A percentile compares a stretch with the other conserved stretches of the same genome.
Evolutionary conservation across 2,888 invertebrate species (phyloP).

Genomic region (Rhamnusium bicolor): DNA sequence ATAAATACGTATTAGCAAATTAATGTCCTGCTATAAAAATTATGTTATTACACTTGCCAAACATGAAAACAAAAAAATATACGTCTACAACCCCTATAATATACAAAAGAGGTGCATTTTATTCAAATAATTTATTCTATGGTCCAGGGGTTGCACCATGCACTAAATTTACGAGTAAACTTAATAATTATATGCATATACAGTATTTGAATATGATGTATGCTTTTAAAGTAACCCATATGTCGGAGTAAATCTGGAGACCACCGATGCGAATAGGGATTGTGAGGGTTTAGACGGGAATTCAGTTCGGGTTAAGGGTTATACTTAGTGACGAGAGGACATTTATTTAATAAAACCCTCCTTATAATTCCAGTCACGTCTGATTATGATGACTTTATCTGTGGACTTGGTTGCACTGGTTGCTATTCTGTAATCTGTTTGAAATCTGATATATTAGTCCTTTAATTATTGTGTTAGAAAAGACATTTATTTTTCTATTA

Average conservation of each 20-base stretch:
- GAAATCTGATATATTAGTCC: slow-evolving; percentile 13
- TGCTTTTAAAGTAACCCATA: slow-evolving; percentile 66
- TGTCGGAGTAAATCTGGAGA: slow-evolving; percentile 60
- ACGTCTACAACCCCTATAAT: slow-evolving; percentile 20
- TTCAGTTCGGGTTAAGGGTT: slow-evolving; percentile 34
- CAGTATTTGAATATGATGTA: slow-evolving; percentile 60
- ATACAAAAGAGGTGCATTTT: slow-evolving; percentile 28
- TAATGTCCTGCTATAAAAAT: background rate
- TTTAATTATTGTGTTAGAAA: slow-evolving; percentile 17
- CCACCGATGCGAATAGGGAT: slow-evolving; percentile 34
- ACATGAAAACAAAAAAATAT: background rate
- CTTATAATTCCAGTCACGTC: slow-evolving; percentile 64
- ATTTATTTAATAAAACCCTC: slow-evolving; percentile 66
- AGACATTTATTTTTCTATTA: too few relatives aligned
- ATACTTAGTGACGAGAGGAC: slow-evolving; percentile 43
- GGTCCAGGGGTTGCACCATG: slow-evolving; percentile 20
- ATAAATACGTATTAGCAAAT: too few relatives aligned
- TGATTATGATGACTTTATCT: slow-evolving; percentile 63
- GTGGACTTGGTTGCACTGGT: slow-evolving; percentile 29
- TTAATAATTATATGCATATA: slow-evolving; percentile 53
- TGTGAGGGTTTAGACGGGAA: slow-evolving; percentile 14
- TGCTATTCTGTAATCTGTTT: slow-evolving; percentile 6
- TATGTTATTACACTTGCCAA: background rate
- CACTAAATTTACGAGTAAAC: slow-evolving; percentile 44
- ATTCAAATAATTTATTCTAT: slow-evolving; percentile 46